These are phyloP conservation scores for Zaprionus taronus DNA, from an alignment of 1,140 invertebrate genomes.

Conservation along the genomic window DNA sequence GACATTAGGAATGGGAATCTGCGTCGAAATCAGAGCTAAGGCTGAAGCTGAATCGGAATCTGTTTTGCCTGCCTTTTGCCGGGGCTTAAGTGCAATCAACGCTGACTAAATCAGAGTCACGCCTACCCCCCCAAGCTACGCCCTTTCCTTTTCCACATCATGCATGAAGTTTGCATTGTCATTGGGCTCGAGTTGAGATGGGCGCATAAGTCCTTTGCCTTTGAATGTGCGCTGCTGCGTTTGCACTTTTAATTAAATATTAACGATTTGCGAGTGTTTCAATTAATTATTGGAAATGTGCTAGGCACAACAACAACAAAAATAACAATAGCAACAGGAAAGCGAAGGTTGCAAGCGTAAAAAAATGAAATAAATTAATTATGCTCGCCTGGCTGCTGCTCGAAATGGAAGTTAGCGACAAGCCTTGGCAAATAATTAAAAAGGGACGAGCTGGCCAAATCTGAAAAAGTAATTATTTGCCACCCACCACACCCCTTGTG, in stretches of 20 bases:
- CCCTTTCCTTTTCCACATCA: not conserved
- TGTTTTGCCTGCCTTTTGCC: conserved; percentile 37
- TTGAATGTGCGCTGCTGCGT: conserved; percentile 16
- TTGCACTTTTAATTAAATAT: conserved; percentile 49
- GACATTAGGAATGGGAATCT: conserved; percentile 46
- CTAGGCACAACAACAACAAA: conserved; percentile 11
- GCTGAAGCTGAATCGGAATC: conserved; percentile 41
- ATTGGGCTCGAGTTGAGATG: conserved; percentile 7
- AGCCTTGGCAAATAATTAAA: conserved; percentile 75
- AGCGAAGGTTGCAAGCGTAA: not conserved
- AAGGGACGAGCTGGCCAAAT: conserved; percentile 70
- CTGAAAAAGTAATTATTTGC: conserved; percentile 79
- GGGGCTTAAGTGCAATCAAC: conserved; percentile 70
- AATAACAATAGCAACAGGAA: conserved; percentile 16
- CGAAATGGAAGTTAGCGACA: conserved; percentile 56
- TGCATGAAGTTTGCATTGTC: conserved; percentile 41
- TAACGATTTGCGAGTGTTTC: conserved; percentile 44
- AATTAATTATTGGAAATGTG: conserved; percentile 71
- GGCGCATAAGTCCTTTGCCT: conserved; percentile 2
- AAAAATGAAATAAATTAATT: conserved; percentile 78
- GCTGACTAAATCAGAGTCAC: conserved; percentile 42
- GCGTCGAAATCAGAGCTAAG: conserved; percentile 26
- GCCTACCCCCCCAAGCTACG: conserved; percentile 7
- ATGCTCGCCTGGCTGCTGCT: conserved; percentile 56
- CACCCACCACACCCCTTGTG: conserved; percentile 15